Evolutionary conservation across 2,797 vertebrate genomes (phyloP).

Genomic region (Lutjanus campechanus): DNA sequence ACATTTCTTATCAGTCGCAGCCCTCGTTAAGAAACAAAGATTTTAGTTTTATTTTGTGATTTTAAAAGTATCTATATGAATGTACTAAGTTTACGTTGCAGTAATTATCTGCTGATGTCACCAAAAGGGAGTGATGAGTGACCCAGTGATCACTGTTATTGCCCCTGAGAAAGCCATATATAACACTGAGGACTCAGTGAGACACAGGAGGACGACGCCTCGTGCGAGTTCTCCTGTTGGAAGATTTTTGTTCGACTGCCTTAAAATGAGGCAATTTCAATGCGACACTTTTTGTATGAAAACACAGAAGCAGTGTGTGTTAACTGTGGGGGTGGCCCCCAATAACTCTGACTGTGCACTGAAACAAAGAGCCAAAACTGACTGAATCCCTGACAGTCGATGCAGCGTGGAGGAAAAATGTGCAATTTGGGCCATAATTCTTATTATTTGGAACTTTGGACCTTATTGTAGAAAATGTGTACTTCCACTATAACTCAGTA

Average conservation of each 20-base stretch:
- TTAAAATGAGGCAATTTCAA: slow-evolving; percentile 41
- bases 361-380: slow-evolving; percentile 11
- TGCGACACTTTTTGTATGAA: slow-evolving; percentile 22
- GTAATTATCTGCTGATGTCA: slow-evolving; percentile 27
- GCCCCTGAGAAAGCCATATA: slow-evolving; percentile 56
- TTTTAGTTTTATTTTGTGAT: slow-evolving; percentile 21
- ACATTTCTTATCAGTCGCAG: neutral
- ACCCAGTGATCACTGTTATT: slow-evolving; percentile 4
- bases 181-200: slow-evolving; percentile 23
- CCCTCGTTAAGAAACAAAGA: neutral
- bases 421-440: neutral
- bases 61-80: slow-evolving; percentile 40
- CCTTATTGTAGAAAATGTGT: neutral
- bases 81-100: slow-evolving; percentile 44
- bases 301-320: slow-evolving; percentile 3
- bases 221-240: slow-evolving; percentile 5
- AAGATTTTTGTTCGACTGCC: slow-evolving; percentile 39
- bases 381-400: neutral
- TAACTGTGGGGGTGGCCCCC: slow-evolving; percentile 3
- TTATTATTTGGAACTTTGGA: neutral
- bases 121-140: slow-evolving; percentile 25
- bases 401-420: neutral
- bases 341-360: neutral
- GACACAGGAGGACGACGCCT: neutral
- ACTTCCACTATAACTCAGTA: neutral